Evolutionary conservation across 1,140 invertebrate genomes (phyloP), one percentile per base, ranked within the genome.

Genomic region (Idris sp.): DNA sequence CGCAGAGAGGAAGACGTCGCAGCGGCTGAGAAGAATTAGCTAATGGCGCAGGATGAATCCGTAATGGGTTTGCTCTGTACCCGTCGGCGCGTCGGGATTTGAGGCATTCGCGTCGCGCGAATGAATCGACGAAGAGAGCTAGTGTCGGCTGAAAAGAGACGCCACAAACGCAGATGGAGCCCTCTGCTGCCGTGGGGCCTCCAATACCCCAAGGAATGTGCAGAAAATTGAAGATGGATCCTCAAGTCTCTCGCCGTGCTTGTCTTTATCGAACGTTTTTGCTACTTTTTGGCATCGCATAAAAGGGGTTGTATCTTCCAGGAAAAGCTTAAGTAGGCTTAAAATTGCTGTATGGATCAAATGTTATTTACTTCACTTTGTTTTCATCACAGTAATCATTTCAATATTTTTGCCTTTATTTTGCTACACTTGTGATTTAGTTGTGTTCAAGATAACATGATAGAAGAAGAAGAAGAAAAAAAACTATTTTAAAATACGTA

Each of bases 11-110:
- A 81, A 79, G 77, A 82, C 76, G 77, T 81, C 77, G 81, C 73
- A 80, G 77, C 75, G 59, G 56, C 76, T 76, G 80, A 80, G 79
- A 86, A 85, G 84, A 86, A 86, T 86, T 86, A 87, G 86, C 84
- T 87, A 86, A 87, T 86, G 84, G 84, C 81, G 84, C 84, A 84
- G 80, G 84, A 87, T 87, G 85, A 87, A 87, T 87, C 84, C 84
- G 80, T 86, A 87, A 87, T 87, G 84, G 85, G 81, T 87, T 87
- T 86, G 83, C 81, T 79, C 80, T 84, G 84, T 87, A 86, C 79
- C 79, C 62, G 78, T 73, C 76, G 80, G 75, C 83, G 79, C 83
- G 81, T 78, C 79, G 84, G 83, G 85, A 86, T 86, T 86, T 85
- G 65, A 80, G 67, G 51, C 69, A n/a, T 49, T 56, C 65, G 64